These are phyloP conservation scores for Drosophila longiperda DNA, from an alignment of 2,888 invertebrate genomes.

Conservation along the genomic window DNA sequence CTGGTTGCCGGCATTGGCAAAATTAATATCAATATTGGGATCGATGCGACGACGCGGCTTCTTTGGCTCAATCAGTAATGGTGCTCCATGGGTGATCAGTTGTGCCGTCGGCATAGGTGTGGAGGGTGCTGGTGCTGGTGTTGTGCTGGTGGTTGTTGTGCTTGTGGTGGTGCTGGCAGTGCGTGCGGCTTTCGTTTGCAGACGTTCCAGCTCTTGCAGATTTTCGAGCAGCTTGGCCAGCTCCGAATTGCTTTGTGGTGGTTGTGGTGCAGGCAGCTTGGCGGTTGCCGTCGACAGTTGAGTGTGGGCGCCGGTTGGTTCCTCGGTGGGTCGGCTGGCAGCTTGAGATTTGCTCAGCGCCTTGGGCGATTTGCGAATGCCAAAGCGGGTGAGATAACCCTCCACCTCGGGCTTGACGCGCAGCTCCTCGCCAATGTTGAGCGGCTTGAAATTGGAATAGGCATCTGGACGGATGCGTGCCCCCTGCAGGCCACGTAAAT, in stretches of 20 bases:
- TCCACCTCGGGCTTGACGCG: constrained; percentile 83
- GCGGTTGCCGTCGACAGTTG: constrained; percentile 76
- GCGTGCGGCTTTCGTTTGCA: constrained; percentile 61
- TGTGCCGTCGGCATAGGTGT: constrained; percentile 52
- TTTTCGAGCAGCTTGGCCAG: constrained; percentile 85
- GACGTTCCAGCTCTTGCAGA: constrained; percentile 82
- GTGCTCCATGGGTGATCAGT: constrained; percentile 79
- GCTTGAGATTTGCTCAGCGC: constrained; percentile 72
- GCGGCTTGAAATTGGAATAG: constrained; percentile 84
- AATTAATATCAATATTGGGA: constrained; percentile 81
- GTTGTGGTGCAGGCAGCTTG: constrained; percentile 56
- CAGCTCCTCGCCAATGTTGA: constrained; percentile 83
- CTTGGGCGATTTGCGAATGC: constrained; percentile 83
- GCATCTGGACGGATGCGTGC: constrained; percentile 82
- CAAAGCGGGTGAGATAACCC: constrained; percentile 84
- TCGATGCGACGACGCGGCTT: constrained; percentile 81
- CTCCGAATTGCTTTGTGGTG: constrained; percentile 71
- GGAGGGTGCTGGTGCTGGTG: constrained; percentile 50
- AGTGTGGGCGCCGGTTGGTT: constrained; percentile 73
- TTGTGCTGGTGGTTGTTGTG: constrained; percentile 47
- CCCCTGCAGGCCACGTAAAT: constrained; percentile 75
- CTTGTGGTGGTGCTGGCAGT: constrained; percentile 30
- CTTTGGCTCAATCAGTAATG: constrained; percentile 77
- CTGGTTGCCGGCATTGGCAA: constrained; percentile 72
- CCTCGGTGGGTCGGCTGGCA: constrained; percentile 53